phyloP scores from a whole-genome alignment of 1,140 invertebrate species.

The Camponotus floridanus region DNA sequence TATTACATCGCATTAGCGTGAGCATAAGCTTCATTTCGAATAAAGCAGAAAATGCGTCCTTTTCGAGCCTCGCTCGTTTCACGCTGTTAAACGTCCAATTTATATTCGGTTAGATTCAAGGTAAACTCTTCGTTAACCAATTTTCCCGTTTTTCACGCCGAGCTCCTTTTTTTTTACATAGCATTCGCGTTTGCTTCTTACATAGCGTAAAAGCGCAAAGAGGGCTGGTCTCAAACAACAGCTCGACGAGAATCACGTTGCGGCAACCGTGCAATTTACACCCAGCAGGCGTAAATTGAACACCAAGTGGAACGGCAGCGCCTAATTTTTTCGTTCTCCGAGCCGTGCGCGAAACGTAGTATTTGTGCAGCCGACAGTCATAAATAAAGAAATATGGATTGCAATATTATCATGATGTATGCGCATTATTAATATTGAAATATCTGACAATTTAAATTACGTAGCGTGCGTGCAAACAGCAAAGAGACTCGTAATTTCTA shows the following conservation, averaged over 20 bases:
- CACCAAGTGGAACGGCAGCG: conserved; percentile 39
- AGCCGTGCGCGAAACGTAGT: conserved; percentile 3
- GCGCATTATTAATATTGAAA: neutral
- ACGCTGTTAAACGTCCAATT: conserved; percentile 43
- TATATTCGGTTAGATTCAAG: conserved; percentile 45
- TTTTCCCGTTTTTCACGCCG: conserved; percentile 23
- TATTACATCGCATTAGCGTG: conserved; percentile 48
- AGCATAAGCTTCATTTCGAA: conserved; percentile 18
- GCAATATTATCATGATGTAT: neutral
- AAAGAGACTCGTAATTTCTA: neutral
- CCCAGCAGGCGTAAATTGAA: conserved; percentile 41
- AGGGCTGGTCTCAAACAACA: conserved; percentile 26
- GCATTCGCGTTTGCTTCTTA: conserved; percentile 32
- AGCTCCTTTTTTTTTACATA: conserved; percentile 15
- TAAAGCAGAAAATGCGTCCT: conserved; percentile 9
- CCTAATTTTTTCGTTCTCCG: conserved; percentile 28
- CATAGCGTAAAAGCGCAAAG: conserved; percentile 29
- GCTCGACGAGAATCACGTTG: conserved; percentile 16
- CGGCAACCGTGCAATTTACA: conserved; percentile 44
- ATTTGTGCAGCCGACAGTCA: neutral
- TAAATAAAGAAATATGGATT: neutral
- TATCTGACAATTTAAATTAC: neutral
- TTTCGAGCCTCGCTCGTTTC: conserved; percentile 9
- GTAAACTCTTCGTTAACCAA: conserved; percentile 44
- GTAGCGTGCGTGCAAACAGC: neutral